Evolutionary conservation across 2,113 vertebrate genomes (phyloP).

Genomic region (Dromas ardeola): DNA sequence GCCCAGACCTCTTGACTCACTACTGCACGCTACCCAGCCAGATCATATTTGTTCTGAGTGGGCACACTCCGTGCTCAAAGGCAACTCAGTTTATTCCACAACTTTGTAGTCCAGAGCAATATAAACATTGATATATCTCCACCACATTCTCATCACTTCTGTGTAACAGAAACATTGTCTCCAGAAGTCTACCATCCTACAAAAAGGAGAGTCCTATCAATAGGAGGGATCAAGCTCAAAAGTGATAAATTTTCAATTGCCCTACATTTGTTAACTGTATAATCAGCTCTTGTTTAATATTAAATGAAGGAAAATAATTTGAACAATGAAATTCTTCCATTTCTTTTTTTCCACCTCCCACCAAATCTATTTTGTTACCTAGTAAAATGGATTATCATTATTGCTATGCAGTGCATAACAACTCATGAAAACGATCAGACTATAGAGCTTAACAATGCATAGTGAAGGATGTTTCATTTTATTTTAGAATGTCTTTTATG

Average conservation of each 20-base stretch:
- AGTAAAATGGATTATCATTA: neutral
- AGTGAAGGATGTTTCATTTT: neutral
- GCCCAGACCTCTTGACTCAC: neutral
- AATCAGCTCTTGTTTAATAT: neutral
- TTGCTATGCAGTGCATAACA: neutral
- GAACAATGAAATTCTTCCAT: neutral
- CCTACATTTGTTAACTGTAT: neutral
- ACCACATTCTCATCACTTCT: neutral
- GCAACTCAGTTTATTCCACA: neutral
- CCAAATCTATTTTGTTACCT: neutral
- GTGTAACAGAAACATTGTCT: neutral
- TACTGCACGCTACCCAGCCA: neutral
- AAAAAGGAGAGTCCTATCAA: neutral
- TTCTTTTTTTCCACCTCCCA: neutral
- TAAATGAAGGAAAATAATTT: neutral
- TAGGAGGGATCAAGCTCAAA: neutral
- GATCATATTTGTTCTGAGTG: neutral
- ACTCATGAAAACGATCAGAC: neutral
- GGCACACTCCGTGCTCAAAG: neutral
- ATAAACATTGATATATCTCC: neutral
- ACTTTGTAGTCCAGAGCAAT: neutral
- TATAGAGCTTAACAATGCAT: neutral
- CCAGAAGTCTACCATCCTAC: neutral
- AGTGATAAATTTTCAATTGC: neutral
- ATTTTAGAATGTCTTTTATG: conserved; percentile 12